Evolutionary conservation across 2,113 vertebrate species (phyloP).

Genomic region (Ellobius talpinus): DNA sequence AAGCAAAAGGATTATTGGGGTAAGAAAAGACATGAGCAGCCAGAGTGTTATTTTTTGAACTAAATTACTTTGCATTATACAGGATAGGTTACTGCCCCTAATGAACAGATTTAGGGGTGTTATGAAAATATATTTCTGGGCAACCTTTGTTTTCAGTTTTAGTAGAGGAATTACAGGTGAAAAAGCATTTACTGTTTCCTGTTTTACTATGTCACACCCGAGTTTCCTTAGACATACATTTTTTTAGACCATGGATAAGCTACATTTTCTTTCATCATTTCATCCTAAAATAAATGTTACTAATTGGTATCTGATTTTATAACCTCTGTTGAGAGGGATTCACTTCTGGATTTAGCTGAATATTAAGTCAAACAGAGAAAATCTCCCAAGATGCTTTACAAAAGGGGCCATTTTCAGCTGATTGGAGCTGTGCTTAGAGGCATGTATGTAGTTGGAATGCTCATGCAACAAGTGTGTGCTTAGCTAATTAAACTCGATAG

Average conservation of each 20-base stretch:
- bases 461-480: constrained; percentile 16
- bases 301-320: constrained; percentile 38
- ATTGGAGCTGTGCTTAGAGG: constrained; percentile 18
- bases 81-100: background rate
- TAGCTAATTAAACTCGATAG: constrained; percentile 52
- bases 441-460: background rate
- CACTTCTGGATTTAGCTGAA: constrained; percentile 39
- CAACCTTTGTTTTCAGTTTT: constrained; percentile 28
- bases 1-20: background rate
- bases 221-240: background rate
- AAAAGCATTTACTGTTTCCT: constrained; percentile 1
- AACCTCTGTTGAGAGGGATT: constrained; percentile 8
- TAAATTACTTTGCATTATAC: background rate
- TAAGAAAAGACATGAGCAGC: background rate
- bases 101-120: background rate
- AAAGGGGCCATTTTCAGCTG: background rate
- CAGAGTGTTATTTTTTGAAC: background rate
- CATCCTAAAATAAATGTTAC: constrained; percentile 6
- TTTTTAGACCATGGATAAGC: background rate
- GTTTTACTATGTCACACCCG: background rate
- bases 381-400: constrained; percentile 27
- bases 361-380: constrained; percentile 11
- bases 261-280: background rate
- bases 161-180: constrained; percentile 17
- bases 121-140: constrained; percentile 29